A percentile compares a stretch with the other conserved stretches of the same genome.
phyloP scores from a whole-genome alignment of 2,113 vertebrate species.

The Diadophis punctatus region DNA sequence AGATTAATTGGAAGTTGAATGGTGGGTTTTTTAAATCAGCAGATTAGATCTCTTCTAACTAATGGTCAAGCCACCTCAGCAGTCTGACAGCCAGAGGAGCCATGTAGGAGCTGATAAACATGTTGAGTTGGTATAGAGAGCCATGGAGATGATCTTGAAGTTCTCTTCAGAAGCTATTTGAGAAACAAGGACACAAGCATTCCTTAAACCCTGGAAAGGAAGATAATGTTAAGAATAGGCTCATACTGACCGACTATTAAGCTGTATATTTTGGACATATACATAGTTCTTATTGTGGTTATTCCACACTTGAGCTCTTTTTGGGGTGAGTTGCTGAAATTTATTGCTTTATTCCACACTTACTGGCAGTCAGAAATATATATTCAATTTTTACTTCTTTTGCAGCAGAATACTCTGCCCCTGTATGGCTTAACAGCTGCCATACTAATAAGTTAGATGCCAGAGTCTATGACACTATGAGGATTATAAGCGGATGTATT shows the following conservation, averaged over 20 bases:
- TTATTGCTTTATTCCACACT: too few relatives aligned
- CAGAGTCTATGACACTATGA: too few relatives aligned
- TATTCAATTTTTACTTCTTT: too few relatives aligned
- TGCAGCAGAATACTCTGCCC: too few relatives aligned
- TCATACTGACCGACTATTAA: neutral
- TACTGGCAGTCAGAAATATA: too few relatives aligned
- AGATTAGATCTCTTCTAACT: neutral
- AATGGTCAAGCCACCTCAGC: neutral
- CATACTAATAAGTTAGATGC: too few relatives aligned
- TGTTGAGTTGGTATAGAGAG: neutral
- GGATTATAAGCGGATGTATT: too few relatives aligned
- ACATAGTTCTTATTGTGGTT: too few relatives aligned
- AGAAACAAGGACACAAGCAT: neutral
- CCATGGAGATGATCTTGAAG: neutral
- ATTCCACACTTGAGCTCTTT: too few relatives aligned
- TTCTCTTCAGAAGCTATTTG: neutral
- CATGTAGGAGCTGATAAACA: neutral
- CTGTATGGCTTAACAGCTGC: too few relatives aligned
- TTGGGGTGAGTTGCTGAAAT: too few relatives aligned
- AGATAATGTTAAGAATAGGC: neutral
- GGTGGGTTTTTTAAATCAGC: neutral
- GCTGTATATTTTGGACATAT: too few relatives aligned
- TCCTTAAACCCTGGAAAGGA: neutral
- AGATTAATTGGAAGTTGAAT: neutral
- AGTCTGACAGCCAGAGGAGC: neutral